These are phyloP conservation scores for Ariopsis seemanni DNA, from an alignment of 2,113 vertebrate species.

Conservation along the genomic window DNA sequence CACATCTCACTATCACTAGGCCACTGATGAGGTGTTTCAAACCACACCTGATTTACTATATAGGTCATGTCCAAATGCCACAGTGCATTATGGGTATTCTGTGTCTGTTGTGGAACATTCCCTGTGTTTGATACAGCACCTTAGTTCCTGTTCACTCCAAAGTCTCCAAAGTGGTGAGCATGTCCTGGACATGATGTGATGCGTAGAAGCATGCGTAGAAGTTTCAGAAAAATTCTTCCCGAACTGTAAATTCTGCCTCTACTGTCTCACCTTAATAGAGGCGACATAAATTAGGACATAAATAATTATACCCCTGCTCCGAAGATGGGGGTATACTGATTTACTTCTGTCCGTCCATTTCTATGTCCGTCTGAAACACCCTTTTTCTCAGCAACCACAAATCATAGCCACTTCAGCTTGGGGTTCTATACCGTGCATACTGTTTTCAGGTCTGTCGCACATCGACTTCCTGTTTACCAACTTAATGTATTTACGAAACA, in stretches of 20 bases:
- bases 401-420: too few relatives aligned
- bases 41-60: conserved; percentile 8
- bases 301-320: too few relatives aligned
- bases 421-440: too few relatives aligned
- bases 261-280: background rate
- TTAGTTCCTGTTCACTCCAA: background rate
- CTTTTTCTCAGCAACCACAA: too few relatives aligned
- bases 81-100: background rate
- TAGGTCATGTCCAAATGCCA: background rate
- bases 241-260: background rate
- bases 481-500: too few relatives aligned
- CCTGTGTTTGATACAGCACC: background rate
- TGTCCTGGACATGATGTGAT: background rate
- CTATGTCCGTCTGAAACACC: too few relatives aligned
- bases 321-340: too few relatives aligned
- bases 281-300: background rate
- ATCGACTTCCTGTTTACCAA: too few relatives aligned
- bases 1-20: background rate
- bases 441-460: too few relatives aligned
- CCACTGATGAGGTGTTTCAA: background rate
- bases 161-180: background rate
- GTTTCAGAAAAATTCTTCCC: background rate
- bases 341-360: too few relatives aligned
- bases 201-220: too few relatives aligned
- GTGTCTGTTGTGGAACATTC: background rate